Evolutionary conservation across 2,888 invertebrate genomes (phyloP), one percentile per base, ranked within the genome.

Genomic region (Ichneumoninae sp.): DNA sequence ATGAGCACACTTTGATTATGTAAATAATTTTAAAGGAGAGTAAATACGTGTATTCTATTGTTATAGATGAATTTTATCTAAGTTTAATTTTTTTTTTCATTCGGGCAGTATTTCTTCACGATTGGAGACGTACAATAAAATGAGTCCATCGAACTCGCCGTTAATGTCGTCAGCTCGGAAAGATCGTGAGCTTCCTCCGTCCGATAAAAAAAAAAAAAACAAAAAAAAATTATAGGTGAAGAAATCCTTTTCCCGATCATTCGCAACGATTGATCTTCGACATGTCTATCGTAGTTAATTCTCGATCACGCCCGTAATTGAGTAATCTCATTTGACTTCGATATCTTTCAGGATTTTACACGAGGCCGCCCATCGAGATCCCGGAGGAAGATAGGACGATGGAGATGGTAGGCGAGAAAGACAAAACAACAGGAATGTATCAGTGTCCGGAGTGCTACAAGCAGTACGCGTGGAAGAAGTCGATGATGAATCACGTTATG

Each of bases 401-500:
- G 70, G 50, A 65, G 13, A 33, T 16, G 16, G 30, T 69, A 13
- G 33, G 57, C n/a, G 3, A 52, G 40, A 44, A 6, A 16, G 52
- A 65, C 3, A 5, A 16, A 22, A 36, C 47, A 8, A 78, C 75
- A 26, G 89, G 87, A 71, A 88, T 86, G 75, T 90, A 86, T 85
- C 88, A 90, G 81, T 93, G 93, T 76, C 89, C 90, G 1, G 89
- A 85, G 22, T 93, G 93, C 80, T 89, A 88, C 50, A 91, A 90
- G 78, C 84, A 85, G 3, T 93, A 93, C 85, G 89, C 89, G 75
- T 89, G 88, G 89, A 90, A 89, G 83, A 90, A 91, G 70, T 90
- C 89, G 40, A 89, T 92, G 89, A 66, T 90, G 74, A 82, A 89
- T 57, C 91, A 92, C 79, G 73, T 89, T 77, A 80, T 91, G 76